Evolutionary conservation across 2,888 invertebrate genomes (phyloP).

Genomic region (Thereva unica): DNA sequence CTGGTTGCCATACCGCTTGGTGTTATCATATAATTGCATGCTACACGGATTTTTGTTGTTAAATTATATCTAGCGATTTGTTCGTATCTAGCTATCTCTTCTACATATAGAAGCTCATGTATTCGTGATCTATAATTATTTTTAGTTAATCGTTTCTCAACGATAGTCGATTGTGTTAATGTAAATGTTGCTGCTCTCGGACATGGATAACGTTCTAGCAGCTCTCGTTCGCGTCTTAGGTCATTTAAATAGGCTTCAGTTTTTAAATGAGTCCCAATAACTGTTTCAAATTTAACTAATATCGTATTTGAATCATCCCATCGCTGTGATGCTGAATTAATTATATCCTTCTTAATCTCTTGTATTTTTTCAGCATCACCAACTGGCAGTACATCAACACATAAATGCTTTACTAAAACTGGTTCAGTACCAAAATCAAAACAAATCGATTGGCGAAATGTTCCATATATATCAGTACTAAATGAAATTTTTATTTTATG

Average conservation of each 20-base stretch:
- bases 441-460: constrained; percentile 76
- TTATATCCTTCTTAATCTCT: constrained; percentile 67
- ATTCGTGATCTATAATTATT: constrained; percentile 74
- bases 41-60: constrained; percentile 65
- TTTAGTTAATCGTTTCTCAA: constrained; percentile 65
- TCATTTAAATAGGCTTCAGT: constrained; percentile 58
- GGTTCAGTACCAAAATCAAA: constrained; percentile 74
- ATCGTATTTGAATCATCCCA: constrained; percentile 64
- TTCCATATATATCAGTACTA: constrained; percentile 72
- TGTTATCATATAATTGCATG: constrained; percentile 70
- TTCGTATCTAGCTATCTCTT: constrained; percentile 75
- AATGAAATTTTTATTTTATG: constrained; percentile 65
- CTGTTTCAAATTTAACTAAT: constrained; percentile 62
- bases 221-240: constrained; percentile 61
- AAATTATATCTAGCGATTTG: constrained; percentile 73
- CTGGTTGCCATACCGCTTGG: constrained; percentile 70
- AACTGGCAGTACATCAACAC: constrained; percentile 76
- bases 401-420: constrained; percentile 67
- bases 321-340: constrained; percentile 65
- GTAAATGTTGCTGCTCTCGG: constrained; percentile 69
- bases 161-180: constrained; percentile 69
- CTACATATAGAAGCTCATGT: constrained; percentile 75
- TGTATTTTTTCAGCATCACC: constrained; percentile 68
- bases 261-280: constrained; percentile 61
- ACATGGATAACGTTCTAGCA: constrained; percentile 67